These are phyloP conservation scores for Elanoides forficatus DNA, from an alignment of 2,113 vertebrate species.

Conservation along the genomic window DNA sequence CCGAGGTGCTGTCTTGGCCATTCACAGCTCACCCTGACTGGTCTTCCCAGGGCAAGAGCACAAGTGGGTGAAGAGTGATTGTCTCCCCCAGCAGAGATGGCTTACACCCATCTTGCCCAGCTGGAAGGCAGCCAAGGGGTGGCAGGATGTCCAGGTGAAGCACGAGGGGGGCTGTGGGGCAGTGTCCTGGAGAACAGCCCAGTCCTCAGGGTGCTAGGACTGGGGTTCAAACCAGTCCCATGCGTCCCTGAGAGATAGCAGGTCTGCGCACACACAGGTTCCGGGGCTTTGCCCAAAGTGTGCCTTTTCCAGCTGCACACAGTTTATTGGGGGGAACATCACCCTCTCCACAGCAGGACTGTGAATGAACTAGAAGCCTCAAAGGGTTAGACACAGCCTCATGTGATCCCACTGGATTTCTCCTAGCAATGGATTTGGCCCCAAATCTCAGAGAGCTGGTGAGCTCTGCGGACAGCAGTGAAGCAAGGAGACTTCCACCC, in stretches of 20 bases:
- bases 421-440: neutral
- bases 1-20: fast-evolving
- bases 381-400: neutral
- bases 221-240: neutral
- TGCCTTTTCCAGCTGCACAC: neutral
- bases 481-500: neutral
- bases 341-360: neutral
- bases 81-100: neutral
- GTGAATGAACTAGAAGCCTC: neutral
- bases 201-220: neutral
- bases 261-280: neutral
- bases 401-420: neutral
- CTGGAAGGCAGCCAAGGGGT: neutral
- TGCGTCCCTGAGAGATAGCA: fast-evolving
- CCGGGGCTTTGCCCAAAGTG: neutral
- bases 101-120: neutral
- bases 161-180: fast-evolving
- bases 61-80: neutral
- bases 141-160: neutral
- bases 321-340: neutral
- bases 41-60: fast-evolving
- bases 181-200: neutral
- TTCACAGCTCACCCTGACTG: neutral
- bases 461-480: neutral
- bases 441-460: neutral